Base-by-base conservation (phyloP, 1,140 invertebrate genomes). In the Dendrolimus kikuchii region DNA sequence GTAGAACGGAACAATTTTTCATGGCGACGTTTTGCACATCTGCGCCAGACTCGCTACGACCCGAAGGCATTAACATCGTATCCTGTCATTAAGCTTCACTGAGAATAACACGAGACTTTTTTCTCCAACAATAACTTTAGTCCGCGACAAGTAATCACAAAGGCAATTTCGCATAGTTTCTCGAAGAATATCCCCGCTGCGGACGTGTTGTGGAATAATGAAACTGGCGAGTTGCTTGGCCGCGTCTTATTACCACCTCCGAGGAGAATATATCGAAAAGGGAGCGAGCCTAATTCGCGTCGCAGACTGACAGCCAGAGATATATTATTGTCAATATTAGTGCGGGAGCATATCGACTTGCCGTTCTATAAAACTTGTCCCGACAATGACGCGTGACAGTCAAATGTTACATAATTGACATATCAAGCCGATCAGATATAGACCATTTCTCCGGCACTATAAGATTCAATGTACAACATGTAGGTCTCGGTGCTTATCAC, bases 261-360 rank as follows among this genome's bases (percentile, higher is more conserved):
- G 63, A 67, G 68, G 65, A 75, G 56, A 81, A 65, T 73, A 76
- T 81, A 83, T 86, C 77, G 77, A 81, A 86, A 79, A 79, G 80
- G 77, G 82, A 83, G 68, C 81, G 75, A 81, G 75, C 67, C 65
- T 75, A 74, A 83, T 81, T 78, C 79, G 74, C 77, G 76, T 77
- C 78, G 78, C 71, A 72, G 75, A 58, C 62, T 85, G 80, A 77
- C 80, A 81, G 70, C 67, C 55, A 66, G 77, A 86, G 80, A 86
- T 83, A 77, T 74, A 86, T 86, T 78, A 71, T 82, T 81, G 82
- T 79, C 78, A 86, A 83, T 76, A 86, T 83, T 83, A 82, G 74
- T 77, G 74, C 78, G 78, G 74, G 75, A 76, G 69, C 77, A 77
- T 73, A 77, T 77, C 77, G 78, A 81, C 77, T 84, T 76, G 77